Evolutionary conservation across 2,797 vertebrate genomes (phyloP), one percentile per base, ranked within the genome.

Genomic region (Manis javanica): DNA sequence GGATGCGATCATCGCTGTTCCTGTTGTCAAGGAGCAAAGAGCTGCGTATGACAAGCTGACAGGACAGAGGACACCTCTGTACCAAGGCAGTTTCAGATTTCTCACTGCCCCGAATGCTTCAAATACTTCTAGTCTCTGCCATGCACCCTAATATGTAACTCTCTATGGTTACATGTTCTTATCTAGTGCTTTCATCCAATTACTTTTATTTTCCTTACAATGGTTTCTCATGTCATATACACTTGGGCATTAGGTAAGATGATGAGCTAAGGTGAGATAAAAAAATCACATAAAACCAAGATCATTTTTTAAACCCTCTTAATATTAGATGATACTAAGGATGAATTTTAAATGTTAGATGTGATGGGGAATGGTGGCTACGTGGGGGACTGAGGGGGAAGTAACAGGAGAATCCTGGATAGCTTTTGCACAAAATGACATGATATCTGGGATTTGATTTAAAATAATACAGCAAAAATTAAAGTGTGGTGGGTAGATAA

Each of bases 1-100:
- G 19, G 9, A 12, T 3, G 13, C 4, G 21, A 69, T 26, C 55
- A 0, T 8, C 0, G 0, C 51, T 2, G 21, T 2, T 0, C 24
- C 5, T 0, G 0, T 24, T 16, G 0, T 4, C 16, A 0, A 37
- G 55, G 23, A 51, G 23, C 6, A 4, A 5, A 49, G 51, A 4
- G 12, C 42, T 12, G 21, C 1, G 15, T 9, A 29, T 31, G 85
- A 66, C 83, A 68, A 18, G 8, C 16, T 7, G 31, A 8, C n/a
- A 57, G 83, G 51, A 34, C 29, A 39, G 37, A 39, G n/a, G 24
- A 71, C 18, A 7, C 6, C 5, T 23, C 46, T 1, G 26, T 23
- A 1, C 61, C 21, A 18, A 12, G 26, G 4, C 5, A 4, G 31
- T n/a, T 10, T 1, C 26, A 5, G 18, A 3, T 7, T 26, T n/a